Base-by-base conservation (phyloP, 2,888 invertebrate genomes). In the Leptinotarsa rubiginosa region DNA sequence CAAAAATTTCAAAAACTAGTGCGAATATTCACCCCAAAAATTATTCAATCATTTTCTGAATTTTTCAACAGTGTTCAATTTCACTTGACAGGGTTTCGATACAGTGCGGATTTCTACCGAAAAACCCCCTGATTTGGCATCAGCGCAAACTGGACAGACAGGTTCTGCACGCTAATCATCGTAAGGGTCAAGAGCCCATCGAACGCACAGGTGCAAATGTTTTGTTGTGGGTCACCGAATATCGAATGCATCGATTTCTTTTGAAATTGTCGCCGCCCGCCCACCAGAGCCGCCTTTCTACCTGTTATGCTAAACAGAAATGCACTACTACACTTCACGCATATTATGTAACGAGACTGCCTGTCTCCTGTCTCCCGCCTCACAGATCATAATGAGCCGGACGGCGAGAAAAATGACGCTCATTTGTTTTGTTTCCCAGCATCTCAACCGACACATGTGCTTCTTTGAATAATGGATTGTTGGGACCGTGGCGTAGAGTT, bases 201-300 rank as follows among this genome's bases (percentile, higher is more conserved):
- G 81, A 81, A 82, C 83, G 85, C 84, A 86, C 85, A 86, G 86
- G 86, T 86, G 86, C 86, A 84, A 85, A 86, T 84, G 84, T 84
- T 84, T 83, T 71, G 83, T 84, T 85, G 82, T 84, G 83, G 85
- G 85, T 84, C 85, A 84, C 74, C 75, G 62, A 41, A 62, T 62
- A 62, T 62, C 62, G 62, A 31, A 62, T 41, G 62, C 62, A 62
- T 62, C 62, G 62, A 62, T 62, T 62, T 62, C 62, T 62, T 62
- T 16, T 7, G 62, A 18, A 62, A 62, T 41, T 62, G 62, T 62
- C 41, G 62, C 31, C 41, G 41, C n/a, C 10, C 62, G 62, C 62
- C 62, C 62, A 62, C 62, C 1, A 62, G 7, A 41, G 62, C 62
- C 41, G 62, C 20, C 56, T 31, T n/a, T 31, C 41, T 62, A 62